These are phyloP conservation scores for Petrolisthes cinctipes DNA, from an alignment of 2,888 invertebrate genomes.

Conservation along the genomic window DNA sequence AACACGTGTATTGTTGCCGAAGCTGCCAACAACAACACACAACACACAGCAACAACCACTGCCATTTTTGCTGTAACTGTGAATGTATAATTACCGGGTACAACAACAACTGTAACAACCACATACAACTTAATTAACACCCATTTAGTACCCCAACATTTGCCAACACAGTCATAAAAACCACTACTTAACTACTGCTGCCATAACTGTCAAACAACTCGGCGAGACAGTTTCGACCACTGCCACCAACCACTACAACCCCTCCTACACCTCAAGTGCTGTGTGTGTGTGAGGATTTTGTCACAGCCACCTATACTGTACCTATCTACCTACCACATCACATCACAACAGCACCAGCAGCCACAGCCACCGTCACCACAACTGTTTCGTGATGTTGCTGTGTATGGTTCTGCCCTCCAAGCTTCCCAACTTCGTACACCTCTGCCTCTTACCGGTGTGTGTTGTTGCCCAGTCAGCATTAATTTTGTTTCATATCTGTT, in stretches of 20 bases:
- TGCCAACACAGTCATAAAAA: background rate
- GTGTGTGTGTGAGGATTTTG: background rate
- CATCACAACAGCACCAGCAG: background rate
- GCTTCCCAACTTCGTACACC: conserved; percentile 51
- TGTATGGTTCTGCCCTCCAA: conserved; percentile 52
- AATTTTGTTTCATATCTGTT: no score
- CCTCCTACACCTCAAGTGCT: background rate
- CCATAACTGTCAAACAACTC: background rate
- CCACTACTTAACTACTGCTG: background rate
- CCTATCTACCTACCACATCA: background rate
- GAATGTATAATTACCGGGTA: no score
- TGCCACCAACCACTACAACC: background rate
- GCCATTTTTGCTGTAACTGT: no score
- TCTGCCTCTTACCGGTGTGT: conserved; percentile 57
- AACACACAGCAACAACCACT: no score
- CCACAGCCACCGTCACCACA: background rate
- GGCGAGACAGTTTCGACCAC: background rate
- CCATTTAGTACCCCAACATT: background rate
- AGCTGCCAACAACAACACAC: no score
- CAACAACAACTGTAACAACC: background rate
- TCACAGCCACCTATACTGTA: background rate
- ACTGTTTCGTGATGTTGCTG: conserved; percentile 40
- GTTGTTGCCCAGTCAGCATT: background rate
- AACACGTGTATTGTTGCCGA: no score
- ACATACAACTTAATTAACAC: background rate